Evolutionary conservation across 2,113 vertebrate genomes (phyloP), one percentile per base, ranked within the genome.

Genomic region (Rattus rattus): DNA sequence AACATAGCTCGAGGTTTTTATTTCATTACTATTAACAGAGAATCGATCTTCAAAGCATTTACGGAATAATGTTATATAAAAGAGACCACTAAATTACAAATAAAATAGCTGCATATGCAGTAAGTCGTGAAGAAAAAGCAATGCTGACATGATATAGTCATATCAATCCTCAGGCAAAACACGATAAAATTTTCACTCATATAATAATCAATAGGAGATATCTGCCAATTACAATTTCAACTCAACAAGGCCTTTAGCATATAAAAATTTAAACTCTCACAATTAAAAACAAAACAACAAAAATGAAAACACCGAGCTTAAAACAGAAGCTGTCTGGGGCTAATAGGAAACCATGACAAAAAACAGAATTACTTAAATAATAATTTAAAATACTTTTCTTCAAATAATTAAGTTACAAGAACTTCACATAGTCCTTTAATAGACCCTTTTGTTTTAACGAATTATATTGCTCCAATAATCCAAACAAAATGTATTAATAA

Each of bases 401-500:
- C 59, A 97, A 88, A 91, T 72, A 92, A 80, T 30, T 85, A 86
- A 69, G 76, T 91, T 76, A 67, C 4, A 61, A 95, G 79, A 92
- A 77, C 8, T 63, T 94, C 85, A 61, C 13, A 36, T 20, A 36
- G n/a, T 79, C 12, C 22, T 88, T 87, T 87, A 95, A 88, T 0
- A 79, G 6, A 88, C 33, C 20, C 70, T 43, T 88, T 72, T 91
- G 47, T 85, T 72, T 80, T 65, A 94, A 92, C 16, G 65, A 96
- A 85, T 91, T 1, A 73, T 87, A 79, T 20, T 87, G 94, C 22
- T 87, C 20, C 83, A 93, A 94, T 63, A 75, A 84, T 84, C 47
- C 65, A 94, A 96, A 90, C 67, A 49, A 96, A 96, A 83, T 91
- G 24, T 92, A 94, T 94, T 92, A 77, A 75, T 13, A 61, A 52